A percentile compares a stretch with the other conserved stretches of the same genome.
phyloP scores from a whole-genome alignment of 2,888 invertebrate species.

The Hypselothyrea guttata region DNA sequence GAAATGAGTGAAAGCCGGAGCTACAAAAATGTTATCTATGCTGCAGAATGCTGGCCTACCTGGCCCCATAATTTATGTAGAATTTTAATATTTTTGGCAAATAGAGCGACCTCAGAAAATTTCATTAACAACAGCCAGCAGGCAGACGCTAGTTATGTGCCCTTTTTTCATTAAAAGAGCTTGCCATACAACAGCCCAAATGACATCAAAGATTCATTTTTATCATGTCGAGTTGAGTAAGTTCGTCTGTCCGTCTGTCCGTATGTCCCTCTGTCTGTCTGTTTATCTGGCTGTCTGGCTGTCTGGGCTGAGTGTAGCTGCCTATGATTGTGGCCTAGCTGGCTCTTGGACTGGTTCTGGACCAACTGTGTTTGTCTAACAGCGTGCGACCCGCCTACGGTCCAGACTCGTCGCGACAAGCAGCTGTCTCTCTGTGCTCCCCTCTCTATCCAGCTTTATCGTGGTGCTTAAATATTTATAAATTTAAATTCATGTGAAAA shows the following conservation, averaged over 20 bases:
- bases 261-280: slow-evolving; percentile 5
- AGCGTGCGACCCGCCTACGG: slow-evolving; percentile 37
- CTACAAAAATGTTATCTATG: not conserved
- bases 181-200: slow-evolving; percentile 64
- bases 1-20: slow-evolving; percentile 23
- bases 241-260: slow-evolving; percentile 34
- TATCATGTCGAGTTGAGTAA: slow-evolving; percentile 59
- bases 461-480: slow-evolving; percentile 72
- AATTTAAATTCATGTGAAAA: slow-evolving; percentile 72
- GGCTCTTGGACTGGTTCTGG: slow-evolving; percentile 20
- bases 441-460: slow-evolving; percentile 42
- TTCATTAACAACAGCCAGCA: slow-evolving; percentile 65
- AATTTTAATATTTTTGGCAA: slow-evolving; percentile 70
- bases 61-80: slow-evolving; percentile 59
- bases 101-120: slow-evolving; percentile 59
- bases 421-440: slow-evolving; percentile 25
- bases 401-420: slow-evolving; percentile 26
- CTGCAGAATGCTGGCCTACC: too few species aligned
- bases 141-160: slow-evolving; percentile 33
- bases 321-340: slow-evolving; percentile 6
- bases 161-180: slow-evolving; percentile 67
- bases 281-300: slow-evolving; percentile 17
- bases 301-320: slow-evolving; percentile 17
- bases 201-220: slow-evolving; percentile 76
- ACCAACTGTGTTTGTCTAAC: slow-evolving; percentile 55